A percentile compares a stretch with the other conserved stretches of the same genome.
Evolutionary conservation across 2,113 vertebrate genomes (phyloP).

Genomic region (Sinocyclocheilus grahami): DNA sequence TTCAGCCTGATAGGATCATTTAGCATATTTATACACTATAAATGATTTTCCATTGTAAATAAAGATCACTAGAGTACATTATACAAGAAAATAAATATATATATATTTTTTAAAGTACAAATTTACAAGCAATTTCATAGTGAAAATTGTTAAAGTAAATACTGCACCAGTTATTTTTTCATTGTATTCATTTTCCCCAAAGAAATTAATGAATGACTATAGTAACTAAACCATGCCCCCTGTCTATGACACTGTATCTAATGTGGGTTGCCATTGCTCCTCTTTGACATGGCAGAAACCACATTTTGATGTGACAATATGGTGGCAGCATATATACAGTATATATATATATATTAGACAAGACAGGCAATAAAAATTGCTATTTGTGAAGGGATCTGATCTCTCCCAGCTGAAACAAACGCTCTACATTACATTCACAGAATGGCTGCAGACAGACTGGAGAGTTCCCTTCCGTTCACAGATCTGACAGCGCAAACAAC

Average conservation of each 20-base stretch:
- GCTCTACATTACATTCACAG: not conserved
- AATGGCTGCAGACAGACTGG: not conserved
- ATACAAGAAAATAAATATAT: too few species aligned
- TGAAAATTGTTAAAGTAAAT: too few species aligned
- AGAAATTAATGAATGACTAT: too few species aligned
- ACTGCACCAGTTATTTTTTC: too few species aligned
- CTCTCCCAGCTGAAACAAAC: constrained; percentile 11
- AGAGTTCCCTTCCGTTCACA: not conserved
- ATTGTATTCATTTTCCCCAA: too few species aligned
- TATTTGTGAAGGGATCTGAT: constrained; percentile 8
- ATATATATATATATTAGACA: not conserved
- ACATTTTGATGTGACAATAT: not conserved
- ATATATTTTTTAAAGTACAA: too few species aligned
- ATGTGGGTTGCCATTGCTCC: not conserved
- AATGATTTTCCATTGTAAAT: too few species aligned
- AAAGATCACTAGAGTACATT: too few species aligned
- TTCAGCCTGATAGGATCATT: too few species aligned
- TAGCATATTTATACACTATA: too few species aligned
- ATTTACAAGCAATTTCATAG: too few species aligned
- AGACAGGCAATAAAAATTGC: constrained; percentile 26
- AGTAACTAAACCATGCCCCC: too few species aligned
- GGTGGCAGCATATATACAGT: not conserved
- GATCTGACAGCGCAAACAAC: not conserved
- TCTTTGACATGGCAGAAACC: not conserved
- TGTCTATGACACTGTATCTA: not conserved